Conservation (phyloP, 2,888 invertebrate genomes). For the Hartigia nigra region DNA sequence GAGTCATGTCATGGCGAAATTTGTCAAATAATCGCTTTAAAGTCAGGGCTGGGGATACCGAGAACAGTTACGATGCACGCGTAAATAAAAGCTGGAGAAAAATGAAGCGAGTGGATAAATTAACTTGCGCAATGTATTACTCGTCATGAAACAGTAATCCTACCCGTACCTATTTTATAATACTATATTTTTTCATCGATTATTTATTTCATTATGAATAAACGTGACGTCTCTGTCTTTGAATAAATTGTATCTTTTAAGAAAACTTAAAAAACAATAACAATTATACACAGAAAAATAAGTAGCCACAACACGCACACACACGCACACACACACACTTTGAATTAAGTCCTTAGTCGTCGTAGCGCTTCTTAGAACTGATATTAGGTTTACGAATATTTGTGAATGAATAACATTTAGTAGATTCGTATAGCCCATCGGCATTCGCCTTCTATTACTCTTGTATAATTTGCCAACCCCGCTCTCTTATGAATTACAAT, state of each 20-base stretch:
- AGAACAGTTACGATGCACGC: background rate
- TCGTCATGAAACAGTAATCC: conserved; percentile 41
- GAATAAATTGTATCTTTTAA: conserved; percentile 20
- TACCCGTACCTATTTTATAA: conserved; percentile 46
- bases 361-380: conserved; percentile 50
- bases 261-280: conserved; percentile 15
- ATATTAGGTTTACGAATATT: conserved; percentile 40
- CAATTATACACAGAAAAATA: conserved; percentile 10
- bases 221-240: conserved; percentile 33
- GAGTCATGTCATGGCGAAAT: background rate
- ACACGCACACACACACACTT: conserved; percentile 29
- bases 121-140: conserved; percentile 44
- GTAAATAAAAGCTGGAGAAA: background rate
- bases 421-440: background rate
- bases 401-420: conserved; percentile 37
- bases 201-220: conserved; percentile 41
- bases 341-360: conserved; percentile 45
- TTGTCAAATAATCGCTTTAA: background rate
- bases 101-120: background rate
- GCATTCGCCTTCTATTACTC: conserved; percentile 18
- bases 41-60: background rate
- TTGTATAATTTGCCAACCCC: background rate
- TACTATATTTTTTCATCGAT: conserved; percentile 53
- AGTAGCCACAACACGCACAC: conserved; percentile 13
- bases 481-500: background rate